phyloP scores from a whole-genome alignment of 2,113 vertebrate species.

The Bambusicola thoracicus region DNA sequence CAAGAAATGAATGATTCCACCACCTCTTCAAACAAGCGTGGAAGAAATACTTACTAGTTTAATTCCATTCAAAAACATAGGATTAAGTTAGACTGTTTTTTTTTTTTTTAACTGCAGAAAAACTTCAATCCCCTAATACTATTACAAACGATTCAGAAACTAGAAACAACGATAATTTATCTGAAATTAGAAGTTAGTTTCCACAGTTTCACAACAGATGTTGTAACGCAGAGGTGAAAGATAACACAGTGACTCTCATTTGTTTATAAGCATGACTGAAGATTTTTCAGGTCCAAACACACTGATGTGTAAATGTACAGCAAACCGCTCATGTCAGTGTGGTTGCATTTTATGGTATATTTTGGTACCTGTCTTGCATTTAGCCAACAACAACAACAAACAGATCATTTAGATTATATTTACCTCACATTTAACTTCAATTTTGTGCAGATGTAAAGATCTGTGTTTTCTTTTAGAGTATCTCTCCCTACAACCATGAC shows the following conservation, averaged over 20 bases:
- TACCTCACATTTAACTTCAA: background rate
- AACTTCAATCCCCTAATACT: background rate
- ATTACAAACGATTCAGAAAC: background rate
- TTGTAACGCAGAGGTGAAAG: background rate
- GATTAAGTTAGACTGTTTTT: background rate
- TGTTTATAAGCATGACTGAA: background rate
- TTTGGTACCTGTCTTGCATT: background rate
- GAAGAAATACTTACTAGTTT: background rate
- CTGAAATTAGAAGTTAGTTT: background rate
- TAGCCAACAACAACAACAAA: background rate
- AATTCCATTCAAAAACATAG: background rate
- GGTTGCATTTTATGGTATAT: background rate
- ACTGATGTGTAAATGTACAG: background rate
- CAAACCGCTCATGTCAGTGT: background rate
- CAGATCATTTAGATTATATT: background rate
- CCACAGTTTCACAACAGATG: background rate
- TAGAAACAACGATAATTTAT: background rate
- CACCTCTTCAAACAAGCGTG: background rate
- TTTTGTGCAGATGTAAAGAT: background rate
- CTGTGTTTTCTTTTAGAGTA: background rate
- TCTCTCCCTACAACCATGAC: background rate
- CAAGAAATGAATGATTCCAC: background rate
- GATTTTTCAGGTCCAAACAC: background rate
- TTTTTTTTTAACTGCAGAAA: background rate
- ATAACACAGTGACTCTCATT: background rate